Evolutionary conservation across 2,888 invertebrate genomes (phyloP), one percentile per base, ranked within the genome.

Genomic region (Minunthozetes semirufus): DNA sequence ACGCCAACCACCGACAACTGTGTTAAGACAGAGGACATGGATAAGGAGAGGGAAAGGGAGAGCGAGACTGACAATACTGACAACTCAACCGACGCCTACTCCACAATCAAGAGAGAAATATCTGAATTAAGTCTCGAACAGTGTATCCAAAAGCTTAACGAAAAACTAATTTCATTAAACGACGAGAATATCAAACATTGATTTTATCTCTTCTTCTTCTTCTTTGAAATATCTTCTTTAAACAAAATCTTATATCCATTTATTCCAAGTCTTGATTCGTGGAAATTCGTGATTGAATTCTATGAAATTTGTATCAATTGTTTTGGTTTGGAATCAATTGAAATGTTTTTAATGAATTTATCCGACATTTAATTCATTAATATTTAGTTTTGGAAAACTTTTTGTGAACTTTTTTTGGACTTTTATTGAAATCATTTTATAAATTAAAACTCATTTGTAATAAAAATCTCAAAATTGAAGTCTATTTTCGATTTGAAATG

Each of bases 61-160:
- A n/a, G n/a, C n/a, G n/a, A n/a, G n/a, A n/a, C 19, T 29, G 27
- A 9, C 27, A 9, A 29, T 17, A 13, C 48, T 9, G 46, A 46
- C 48, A 50, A 61, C 29, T 25, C 29, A 4, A 27, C 53, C 13
- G 56, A 53, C 22, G 53, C 22, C 38, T 72, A 72, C 66, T 29
- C 27, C 25, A 50, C 29, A n/a, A 73, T 73, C 29, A 73, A 73
- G 33, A 42, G 66, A 46, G 48, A 73, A 17, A 19, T 73, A 15
- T 73, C 73, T 1, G 68, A 73, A 48, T 48, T 73, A 48, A 73
- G 73, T 53, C 48, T 73, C 27, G 73, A 73, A 68, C 48, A 73
- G 22, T 73, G 73, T 33, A 73, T 73, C 17, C 73, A 66, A 46
- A 73, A 50, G n/a, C 27, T 73, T 25, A 73, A 73, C 46, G 73